These are phyloP conservation scores for Lytechinus variegatus DNA, from an alignment of 35 echinoderm and acorn worm species.

Conservation along the genomic window DNA sequence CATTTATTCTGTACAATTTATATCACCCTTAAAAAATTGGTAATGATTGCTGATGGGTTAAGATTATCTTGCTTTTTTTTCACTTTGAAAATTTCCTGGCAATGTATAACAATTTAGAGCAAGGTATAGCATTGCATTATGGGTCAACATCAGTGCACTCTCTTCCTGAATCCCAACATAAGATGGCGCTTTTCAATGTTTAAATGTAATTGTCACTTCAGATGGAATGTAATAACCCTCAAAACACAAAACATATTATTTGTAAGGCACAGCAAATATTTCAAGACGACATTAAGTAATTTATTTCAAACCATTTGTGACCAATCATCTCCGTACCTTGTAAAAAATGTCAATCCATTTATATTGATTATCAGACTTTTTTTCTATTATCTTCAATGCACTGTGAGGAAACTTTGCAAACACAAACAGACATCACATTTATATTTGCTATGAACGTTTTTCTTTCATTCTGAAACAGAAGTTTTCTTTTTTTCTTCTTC, in stretches of 20 bases:
- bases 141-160: no score
- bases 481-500: background rate
- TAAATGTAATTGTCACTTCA: background rate
- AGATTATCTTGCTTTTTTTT: no score
- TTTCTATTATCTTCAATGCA: background rate
- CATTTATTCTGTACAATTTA: no score
- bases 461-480: no score
- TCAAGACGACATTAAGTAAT: background rate
- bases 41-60: no score
- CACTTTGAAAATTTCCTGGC: no score
- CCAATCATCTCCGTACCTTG: background rate
- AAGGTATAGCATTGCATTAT: no score
- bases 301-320: background rate
- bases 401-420: background rate
- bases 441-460: background rate
- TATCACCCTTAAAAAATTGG: no score
- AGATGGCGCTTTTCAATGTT: no score
- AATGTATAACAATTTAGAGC: no score
- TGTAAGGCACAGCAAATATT: conserved; percentile 4
- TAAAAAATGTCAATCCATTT: no score
- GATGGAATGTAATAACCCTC: background rate
- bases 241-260: background rate
- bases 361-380: background rate
- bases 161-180: no score
- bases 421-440: background rate